A percentile compares a stretch with the other conserved stretches of the same genome.
These are phyloP conservation scores for Dolichallabes microphthalmus DNA, from an alignment of 2,113 vertebrate genomes.

Conservation along the genomic window DNA sequence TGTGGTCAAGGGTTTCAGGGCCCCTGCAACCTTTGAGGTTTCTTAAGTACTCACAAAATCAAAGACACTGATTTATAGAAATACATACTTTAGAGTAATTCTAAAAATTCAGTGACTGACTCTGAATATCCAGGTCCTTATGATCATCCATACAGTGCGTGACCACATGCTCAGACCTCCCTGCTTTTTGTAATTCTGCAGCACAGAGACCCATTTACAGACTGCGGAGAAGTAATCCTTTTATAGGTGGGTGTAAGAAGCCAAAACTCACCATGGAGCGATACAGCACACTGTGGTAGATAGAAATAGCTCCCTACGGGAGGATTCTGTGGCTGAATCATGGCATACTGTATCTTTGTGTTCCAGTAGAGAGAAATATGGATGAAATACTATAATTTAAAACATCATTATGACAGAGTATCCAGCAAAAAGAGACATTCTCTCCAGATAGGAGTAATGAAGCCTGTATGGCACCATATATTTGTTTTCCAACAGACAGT, in stretches of 20 bases:
- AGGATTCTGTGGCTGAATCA: not conserved
- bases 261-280: conserved; percentile 36
- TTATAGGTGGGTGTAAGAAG: conserved; percentile 48
- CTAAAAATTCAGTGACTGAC: too few species aligned
- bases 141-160: conserved; percentile 33
- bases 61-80: too few species aligned
- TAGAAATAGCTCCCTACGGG: not conserved
- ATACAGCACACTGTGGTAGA: not conserved
- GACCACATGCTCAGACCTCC: conserved; percentile 60
- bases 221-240: conserved; percentile 58
- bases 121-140: not conserved
- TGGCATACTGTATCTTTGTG: not conserved
- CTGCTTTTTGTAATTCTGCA: conserved; percentile 59
- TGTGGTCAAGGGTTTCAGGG: not conserved
- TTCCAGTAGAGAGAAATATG: not conserved
- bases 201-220: conserved; percentile 48
- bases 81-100: too few species aligned
- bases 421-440: not conserved
- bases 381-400: not conserved
- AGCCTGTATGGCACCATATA: not conserved
- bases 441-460: not conserved
- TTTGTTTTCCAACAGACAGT: not conserved
- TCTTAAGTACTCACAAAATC: too few species aligned
- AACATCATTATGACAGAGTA: not conserved
- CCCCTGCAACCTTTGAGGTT: too few species aligned